phyloP scores from a whole-genome alignment of 2,113 vertebrate species.

The Cephalopterus ornatus region DNA sequence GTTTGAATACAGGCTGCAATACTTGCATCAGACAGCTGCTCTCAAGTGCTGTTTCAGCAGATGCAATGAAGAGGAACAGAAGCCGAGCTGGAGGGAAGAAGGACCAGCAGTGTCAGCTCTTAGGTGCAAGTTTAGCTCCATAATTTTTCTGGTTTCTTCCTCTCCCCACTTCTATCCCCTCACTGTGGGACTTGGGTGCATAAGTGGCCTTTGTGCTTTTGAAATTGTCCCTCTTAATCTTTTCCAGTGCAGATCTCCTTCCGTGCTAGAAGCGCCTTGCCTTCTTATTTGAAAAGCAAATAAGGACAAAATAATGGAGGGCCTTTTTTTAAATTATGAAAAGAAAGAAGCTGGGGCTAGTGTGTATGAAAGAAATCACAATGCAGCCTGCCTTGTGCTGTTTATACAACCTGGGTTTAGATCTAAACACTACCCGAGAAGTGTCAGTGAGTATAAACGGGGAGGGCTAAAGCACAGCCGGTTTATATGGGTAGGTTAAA shows the following conservation, averaged over 20 bases:
- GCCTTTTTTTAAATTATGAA: not conserved
- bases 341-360: not conserved
- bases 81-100: not conserved
- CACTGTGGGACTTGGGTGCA: not conserved
- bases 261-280: not conserved
- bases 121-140: not conserved
- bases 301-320: slow-evolving; percentile 19
- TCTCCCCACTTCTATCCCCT: not conserved
- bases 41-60: not conserved
- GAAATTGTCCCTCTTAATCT: slow-evolving; percentile 15
- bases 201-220: slow-evolving; percentile 25
- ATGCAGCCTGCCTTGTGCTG: slow-evolving; percentile 29
- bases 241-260: not conserved
- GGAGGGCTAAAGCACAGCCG: slow-evolving; percentile 19
- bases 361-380: slow-evolving; percentile 5
- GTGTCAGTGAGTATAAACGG: slow-evolving; percentile 54
- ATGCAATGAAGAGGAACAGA: not conserved
- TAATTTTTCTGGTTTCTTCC: not conserved
- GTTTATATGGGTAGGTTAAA: slow-evolving; percentile 38
- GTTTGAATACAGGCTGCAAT: not conserved
- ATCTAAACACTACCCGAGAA: not conserved
- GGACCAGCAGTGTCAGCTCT: not conserved
- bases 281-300: slow-evolving; percentile 45
- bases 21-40: not conserved
- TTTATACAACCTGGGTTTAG: slow-evolving; percentile 44